phyloP scores from a whole-genome alignment of 2,113 vertebrate species.

The Pungitius pungitius region DNA sequence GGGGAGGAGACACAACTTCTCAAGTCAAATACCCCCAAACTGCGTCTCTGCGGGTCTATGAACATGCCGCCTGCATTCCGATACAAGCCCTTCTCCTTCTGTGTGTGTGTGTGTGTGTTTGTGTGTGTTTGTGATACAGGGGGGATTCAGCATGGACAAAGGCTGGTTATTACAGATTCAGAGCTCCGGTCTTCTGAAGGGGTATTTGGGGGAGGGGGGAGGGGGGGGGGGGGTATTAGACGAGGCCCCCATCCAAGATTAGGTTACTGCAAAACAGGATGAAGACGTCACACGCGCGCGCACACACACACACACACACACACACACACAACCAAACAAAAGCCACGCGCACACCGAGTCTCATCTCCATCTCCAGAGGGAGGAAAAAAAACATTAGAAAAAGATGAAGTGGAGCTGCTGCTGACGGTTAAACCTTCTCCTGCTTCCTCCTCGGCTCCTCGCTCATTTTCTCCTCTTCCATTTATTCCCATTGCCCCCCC shows the following conservation, averaged over 20 bases:
- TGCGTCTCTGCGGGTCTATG: neutral
- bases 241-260: constrained; percentile 52
- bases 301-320: constrained; percentile 20
- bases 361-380: constrained; percentile 56
- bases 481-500: constrained; percentile 17
- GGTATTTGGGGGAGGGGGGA: constrained; percentile 7
- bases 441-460: constrained; percentile 31
- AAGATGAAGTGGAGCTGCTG: constrained; percentile 55
- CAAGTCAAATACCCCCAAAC: constrained; percentile 8
- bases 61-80: neutral
- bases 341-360: constrained; percentile 1
- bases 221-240: neutral
- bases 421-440: constrained; percentile 62
- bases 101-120: constrained; percentile 4
- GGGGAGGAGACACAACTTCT: constrained; percentile 17
- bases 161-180: constrained; percentile 62
- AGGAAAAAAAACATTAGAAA: constrained; percentile 41
- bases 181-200: constrained; percentile 30
- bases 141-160: constrained; percentile 59
- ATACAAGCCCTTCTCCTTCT: constrained; percentile 18
- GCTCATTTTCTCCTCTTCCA: constrained; percentile 18
- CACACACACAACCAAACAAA: neutral
- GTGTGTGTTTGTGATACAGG: constrained; percentile 39
- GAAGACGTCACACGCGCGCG: constrained; percentile 30
- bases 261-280: constrained; percentile 72